Percentiles rank a stretch among this genome's conserved stretches.
Conservation (phyloP, 2,113 vertebrate species). For the Corythaeola cristata region DNA sequence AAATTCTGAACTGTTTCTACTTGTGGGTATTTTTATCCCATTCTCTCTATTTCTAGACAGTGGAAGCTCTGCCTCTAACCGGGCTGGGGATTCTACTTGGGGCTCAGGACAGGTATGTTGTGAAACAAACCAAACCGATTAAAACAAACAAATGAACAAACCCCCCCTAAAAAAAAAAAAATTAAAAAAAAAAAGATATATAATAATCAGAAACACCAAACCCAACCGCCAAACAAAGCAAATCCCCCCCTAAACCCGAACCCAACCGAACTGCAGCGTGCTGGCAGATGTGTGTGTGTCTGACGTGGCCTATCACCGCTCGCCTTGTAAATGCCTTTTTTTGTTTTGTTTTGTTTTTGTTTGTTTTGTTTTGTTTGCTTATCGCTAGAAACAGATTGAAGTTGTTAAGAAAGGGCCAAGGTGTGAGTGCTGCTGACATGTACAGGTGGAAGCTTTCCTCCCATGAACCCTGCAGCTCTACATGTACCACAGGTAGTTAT, state of each 20-base stretch:
- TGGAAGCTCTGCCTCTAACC: slow-evolving; percentile 71
- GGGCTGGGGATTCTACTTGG: slow-evolving; percentile 72
- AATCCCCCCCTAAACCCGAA: slow-evolving; percentile 32
- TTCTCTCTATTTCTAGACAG: slow-evolving; percentile 77
- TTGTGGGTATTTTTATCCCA: slow-evolving; percentile 70
- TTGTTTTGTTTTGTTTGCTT: background rate
- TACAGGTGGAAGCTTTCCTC: slow-evolving; percentile 98
- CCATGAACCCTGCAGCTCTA: slow-evolving; percentile 96
- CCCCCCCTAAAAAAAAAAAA: background rate
- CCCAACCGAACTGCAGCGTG: slow-evolving; percentile 37
- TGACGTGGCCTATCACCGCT: background rate
- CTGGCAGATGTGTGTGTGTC: background rate
- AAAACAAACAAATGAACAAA: background rate
- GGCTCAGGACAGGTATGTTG: slow-evolving; percentile 76
- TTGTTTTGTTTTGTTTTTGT: background rate
- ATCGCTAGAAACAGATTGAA: slow-evolving; percentile 86
- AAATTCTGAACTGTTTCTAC: slow-evolving; percentile 59
- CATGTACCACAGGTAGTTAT: slow-evolving; percentile 90
- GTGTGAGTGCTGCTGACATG: slow-evolving; percentile 94
- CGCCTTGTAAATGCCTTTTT: slow-evolving; percentile 38
- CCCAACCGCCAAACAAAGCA: slow-evolving; percentile 41
- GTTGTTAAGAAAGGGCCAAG: slow-evolving; percentile 87
- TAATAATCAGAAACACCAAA: background rate
- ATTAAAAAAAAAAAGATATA: too few species aligned
- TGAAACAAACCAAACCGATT: slow-evolving; percentile 16